Evolutionary conservation across 1,140 invertebrate genomes (phyloP), one percentile per base, ranked within the genome.

Genomic region (Octopus sinensis): DNA sequence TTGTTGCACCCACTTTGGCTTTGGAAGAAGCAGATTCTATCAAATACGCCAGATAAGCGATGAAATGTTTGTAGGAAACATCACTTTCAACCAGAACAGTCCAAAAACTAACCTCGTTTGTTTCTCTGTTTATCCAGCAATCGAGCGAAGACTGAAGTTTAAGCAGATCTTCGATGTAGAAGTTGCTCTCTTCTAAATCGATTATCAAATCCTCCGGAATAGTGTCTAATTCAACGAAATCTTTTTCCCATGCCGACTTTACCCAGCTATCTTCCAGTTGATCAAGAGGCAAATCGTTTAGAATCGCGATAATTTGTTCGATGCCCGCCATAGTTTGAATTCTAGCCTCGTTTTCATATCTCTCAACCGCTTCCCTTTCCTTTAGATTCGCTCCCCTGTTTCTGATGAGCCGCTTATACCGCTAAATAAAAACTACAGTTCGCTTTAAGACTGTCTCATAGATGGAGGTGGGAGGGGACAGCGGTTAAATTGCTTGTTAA

Each of bases 21-120:
- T 87, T 83, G 86, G 85, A 82, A 82, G 81, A 78, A 78, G 4
- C 93, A 13, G 54, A 85, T 76, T 91, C 90, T 7, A 93, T 91
- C 76, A 93, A 88, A 83, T 91, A 92, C 56, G 90, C 92, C 79
- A 93, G 85, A 71, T 93, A 83, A 6, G 92, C 90, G 53, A 93
- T 85, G 10, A 94, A 83, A 23, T 86, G 86, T 82, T 89, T 91
- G 79, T 92, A 84, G 53, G 93, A 91, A 3, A 93, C 82, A 43
- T 92, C 90, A 81, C 89, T 86, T 51, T 90, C 87, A 23, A 91
- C 91, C 43, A 93, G 84, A 4, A 91, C 90, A 79, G 91, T 91
- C 93, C 93, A 93, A 17, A 93, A 92, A 62, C 91, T 79, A 80
- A 62, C 77, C 23, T 78, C 79, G 56, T 43, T 52, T 17, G 23